Base-by-base conservation (phyloP, 2,797 vertebrate species). In the Mormyrops attenuatus region DNA sequence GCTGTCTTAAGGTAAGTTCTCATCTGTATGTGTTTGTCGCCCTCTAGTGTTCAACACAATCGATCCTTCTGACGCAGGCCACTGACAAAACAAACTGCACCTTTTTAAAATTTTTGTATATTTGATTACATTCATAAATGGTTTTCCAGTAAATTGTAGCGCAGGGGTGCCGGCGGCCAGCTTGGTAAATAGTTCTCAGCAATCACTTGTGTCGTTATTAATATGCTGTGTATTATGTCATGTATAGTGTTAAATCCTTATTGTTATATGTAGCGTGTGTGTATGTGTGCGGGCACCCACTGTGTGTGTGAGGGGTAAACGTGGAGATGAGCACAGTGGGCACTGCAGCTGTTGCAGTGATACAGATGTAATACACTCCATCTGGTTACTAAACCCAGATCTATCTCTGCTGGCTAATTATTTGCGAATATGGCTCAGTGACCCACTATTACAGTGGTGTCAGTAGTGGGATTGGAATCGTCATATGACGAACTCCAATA, bases 11-110 rank as follows among this genome's bases (percentile, higher is more conserved):
- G 53, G 26, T 57, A 52, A 1, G 41, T 85, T 38, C 47, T 87
- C 63, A 89, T 89, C 63, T 52, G 34, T 49, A 5, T 38, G 60
- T 26, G 34, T 89, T 13, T 89, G 89, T 73, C 89, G 84, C 63
- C 89, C 89, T 73, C 89, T 87, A 63, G 89, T 87, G 89, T 44
- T 41, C 4, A 13, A 52, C 22, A 8, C 9, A 13, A 49, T 22
- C 3, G 22, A 22, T 20, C 47, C n/a, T n/a, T 57, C 53, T 60
- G 20, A 22, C n/a, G 8, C 55, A 60, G 55, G 55, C 50, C n/a
- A 85, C 49, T 9, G 13, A 20, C 38, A 1, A 3, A 63, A 63
- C 38, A 44, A 38, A 41, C 5, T 20, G 44, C 17, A 11, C 5
- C 38, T 38, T 44, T 41, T 41, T 7, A n/a, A 80, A 38, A 44